A percentile compares a stretch with the other conserved stretches of the same genome.
phyloP scores from a whole-genome alignment of 2,888 invertebrate genomes.

The Tenthredo livida region DNA sequence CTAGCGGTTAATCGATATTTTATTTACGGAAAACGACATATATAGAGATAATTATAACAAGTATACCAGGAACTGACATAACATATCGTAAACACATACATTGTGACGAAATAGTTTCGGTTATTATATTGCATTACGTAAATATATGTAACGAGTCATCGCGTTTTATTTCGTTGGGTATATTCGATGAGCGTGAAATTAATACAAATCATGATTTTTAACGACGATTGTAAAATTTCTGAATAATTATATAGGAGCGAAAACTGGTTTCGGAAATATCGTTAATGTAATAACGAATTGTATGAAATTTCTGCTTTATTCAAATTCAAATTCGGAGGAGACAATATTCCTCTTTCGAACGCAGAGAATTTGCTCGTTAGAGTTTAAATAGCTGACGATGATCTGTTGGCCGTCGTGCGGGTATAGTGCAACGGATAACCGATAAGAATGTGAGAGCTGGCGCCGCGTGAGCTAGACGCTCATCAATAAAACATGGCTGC shows the following conservation, averaged over 20 bases:
- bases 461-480: conserved; percentile 63
- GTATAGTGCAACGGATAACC: conserved; percentile 41
- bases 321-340: background rate
- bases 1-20: background rate
- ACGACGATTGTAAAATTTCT: background rate
- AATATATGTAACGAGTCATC: background rate
- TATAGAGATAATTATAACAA: background rate
- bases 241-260: background rate
- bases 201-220: background rate
- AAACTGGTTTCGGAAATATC: background rate
- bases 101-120: background rate
- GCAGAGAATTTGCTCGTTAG: conserved; percentile 32
- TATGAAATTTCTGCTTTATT: background rate
- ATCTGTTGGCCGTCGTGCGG: background rate
- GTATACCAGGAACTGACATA: background rate
- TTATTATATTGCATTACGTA: background rate
- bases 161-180: background rate
- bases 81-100: background rate
- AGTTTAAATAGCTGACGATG: conserved; percentile 20
- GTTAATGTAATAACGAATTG: background rate
- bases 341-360: background rate
- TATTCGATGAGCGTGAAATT: too few species aligned
- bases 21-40: background rate
- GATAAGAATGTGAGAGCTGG: conserved; percentile 57
- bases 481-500: conserved; percentile 68